Conservation (phyloP, 37 sponge, comb jelly and placozoan genomes). For the Mnemiopsis leidyi region DNA sequence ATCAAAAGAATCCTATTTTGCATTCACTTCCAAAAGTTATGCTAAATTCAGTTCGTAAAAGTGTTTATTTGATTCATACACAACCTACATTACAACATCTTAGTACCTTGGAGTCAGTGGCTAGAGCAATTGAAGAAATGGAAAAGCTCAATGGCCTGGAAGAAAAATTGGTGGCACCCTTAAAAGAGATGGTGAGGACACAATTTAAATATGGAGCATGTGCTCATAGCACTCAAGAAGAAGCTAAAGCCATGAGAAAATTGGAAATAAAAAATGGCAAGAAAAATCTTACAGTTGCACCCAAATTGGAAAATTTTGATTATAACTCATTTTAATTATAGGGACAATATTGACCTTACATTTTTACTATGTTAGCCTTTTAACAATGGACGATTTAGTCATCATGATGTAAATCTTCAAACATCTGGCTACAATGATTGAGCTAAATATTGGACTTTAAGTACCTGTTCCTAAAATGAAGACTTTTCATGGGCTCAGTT, state of each 20-base stretch:
- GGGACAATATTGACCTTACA: no score
- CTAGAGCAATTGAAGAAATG: conserved; percentile 27
- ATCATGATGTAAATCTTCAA: no score
- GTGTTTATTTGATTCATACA: conserved; percentile 60
- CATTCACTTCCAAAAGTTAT: conserved; percentile 39
- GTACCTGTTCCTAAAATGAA: no score
- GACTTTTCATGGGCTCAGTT: no score
- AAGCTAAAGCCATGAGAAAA: conserved; percentile 27
- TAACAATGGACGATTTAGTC: no score
- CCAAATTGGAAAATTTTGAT: conserved; percentile 15
- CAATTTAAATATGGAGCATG: conserved; percentile 54
- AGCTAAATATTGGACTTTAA: no score
- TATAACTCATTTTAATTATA: conserved; percentile 5
- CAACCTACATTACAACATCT: conserved; percentile 28
- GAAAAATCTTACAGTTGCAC: conserved; percentile 13
- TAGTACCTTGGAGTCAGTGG: conserved; percentile 54
- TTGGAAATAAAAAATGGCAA: conserved; percentile 6
- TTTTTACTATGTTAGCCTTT: no score
- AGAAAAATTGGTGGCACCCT: not conserved
- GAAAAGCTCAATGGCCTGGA: conserved; percentile 10
- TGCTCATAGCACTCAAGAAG: conserved; percentile 47
- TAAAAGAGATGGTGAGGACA: conserved; percentile 54
- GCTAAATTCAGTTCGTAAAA: not conserved
- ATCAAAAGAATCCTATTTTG: not conserved
- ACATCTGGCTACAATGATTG: no score